Conservation (phyloP, 1,140 invertebrate genomes). For the Ostrea denselamellosa region DNA sequence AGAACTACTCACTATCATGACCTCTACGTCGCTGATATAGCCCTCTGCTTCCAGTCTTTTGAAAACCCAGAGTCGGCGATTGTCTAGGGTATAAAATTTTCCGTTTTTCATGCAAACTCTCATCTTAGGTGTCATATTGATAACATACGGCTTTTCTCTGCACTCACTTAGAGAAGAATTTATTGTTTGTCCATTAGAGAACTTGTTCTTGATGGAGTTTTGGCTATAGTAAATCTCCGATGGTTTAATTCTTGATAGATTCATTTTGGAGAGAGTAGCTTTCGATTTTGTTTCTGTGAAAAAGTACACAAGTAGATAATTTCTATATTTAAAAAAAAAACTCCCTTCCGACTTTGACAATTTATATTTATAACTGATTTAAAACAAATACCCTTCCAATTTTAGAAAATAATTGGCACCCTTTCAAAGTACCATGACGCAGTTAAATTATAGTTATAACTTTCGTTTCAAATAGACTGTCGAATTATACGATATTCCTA, state of each 20-base stretch:
- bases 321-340: too few relatives aligned
- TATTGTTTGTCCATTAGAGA: constrained; percentile 35
- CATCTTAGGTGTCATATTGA: constrained; percentile 47
- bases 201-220: constrained; percentile 44
- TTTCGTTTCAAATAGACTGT: too few relatives aligned
- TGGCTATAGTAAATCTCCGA: constrained; percentile 45
- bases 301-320: too few relatives aligned
- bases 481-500: too few relatives aligned
- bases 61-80: constrained; percentile 55
- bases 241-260: constrained; percentile 24
- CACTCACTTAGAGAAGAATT: constrained; percentile 4
- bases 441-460: too few relatives aligned
- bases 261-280: not conserved
- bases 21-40: constrained; percentile 19
- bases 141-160: constrained; percentile 9
- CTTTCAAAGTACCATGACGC: too few relatives aligned
- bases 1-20: not conserved
- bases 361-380: too few relatives aligned
- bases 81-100: constrained; percentile 52
- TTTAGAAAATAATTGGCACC: too few relatives aligned
- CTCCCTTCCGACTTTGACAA: too few relatives aligned
- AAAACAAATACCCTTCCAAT: too few relatives aligned
- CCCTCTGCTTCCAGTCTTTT: constrained; percentile 39
- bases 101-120: constrained; percentile 45
- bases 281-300: not conserved